Percentiles rank a stretch among this genome's conserved stretches.
phyloP scores from a whole-genome alignment of 1,140 invertebrate species.

The Hirudo medicinalis region DNA sequence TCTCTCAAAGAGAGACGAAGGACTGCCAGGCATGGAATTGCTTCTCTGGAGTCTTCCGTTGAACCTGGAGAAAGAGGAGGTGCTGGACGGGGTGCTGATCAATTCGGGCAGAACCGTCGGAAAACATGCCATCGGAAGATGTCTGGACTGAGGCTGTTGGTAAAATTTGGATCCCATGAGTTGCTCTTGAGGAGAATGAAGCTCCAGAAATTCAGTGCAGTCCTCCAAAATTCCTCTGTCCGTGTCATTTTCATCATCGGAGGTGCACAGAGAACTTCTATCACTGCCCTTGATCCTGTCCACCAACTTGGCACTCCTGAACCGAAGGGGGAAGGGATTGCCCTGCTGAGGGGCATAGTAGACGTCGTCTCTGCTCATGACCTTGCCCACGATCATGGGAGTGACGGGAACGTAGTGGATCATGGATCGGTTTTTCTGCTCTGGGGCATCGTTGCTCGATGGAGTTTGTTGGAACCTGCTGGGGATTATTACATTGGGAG shows the following conservation, averaged over 20 bases:
- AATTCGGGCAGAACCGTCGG: too few relatives aligned
- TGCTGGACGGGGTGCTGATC: neutral
- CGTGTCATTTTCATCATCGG: conserved; percentile 19
- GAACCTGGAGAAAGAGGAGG: neutral
- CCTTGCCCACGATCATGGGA: conserved; percentile 33
- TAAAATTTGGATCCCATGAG: neutral
- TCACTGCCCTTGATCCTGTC: conserved; percentile 29
- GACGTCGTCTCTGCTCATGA: conserved; percentile 37
- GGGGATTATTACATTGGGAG: neutral
- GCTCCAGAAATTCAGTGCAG: conserved; percentile 21
- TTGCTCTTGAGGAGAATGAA: conserved; percentile 4
- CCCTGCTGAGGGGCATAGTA: conserved; percentile 33
- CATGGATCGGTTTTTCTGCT: too few relatives aligned
- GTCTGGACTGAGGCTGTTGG: neutral
- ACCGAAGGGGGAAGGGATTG: conserved; percentile 30
- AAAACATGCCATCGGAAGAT: too few relatives aligned
- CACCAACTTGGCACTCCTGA: conserved; percentile 10
- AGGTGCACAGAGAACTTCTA: conserved; percentile 30
- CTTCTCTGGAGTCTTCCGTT: neutral
- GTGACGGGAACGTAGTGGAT: conserved; percentile 25
- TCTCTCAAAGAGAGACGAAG: neutral
- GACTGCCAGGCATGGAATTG: conserved; percentile 21
- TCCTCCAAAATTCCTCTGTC: conserved; percentile 20
- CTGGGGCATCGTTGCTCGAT: too few relatives aligned
- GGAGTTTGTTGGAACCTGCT: neutral